A percentile compares a stretch with the other conserved stretches of the same genome.
Evolutionary conservation across 2,888 invertebrate species (phyloP).

Genomic region (Apodemia duryi): DNA sequence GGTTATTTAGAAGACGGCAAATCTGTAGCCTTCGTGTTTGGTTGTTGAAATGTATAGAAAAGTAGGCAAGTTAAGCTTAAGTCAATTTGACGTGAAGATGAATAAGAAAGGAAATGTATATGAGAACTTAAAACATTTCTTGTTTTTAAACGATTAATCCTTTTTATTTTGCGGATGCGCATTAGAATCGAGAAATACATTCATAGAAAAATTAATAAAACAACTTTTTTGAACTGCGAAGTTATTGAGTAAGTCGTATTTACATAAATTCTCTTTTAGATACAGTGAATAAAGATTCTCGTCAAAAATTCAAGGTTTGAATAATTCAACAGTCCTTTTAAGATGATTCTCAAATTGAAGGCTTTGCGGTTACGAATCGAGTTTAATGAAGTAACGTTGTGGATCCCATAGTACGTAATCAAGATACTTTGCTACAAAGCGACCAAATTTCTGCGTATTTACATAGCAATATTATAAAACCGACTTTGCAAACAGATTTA

Average conservation of each 20-base stretch:
- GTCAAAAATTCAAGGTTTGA: conserved; percentile 64
- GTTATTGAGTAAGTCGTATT: conserved; percentile 48
- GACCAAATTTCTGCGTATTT: conserved; percentile 18
- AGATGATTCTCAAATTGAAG: conserved; percentile 66
- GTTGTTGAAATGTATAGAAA: too few species aligned
- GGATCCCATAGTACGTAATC: conserved; percentile 34
- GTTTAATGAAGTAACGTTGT: conserved; percentile 56
- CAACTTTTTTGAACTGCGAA: conserved; percentile 26
- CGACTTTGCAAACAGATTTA: conserved; percentile 15
- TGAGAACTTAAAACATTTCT: too few species aligned
- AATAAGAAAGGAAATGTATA: too few species aligned
- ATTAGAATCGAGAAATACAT: conserved; percentile 4
- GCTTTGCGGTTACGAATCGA: conserved; percentile 51
- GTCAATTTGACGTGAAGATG: too few species aligned
- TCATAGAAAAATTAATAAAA: conserved; percentile 15
- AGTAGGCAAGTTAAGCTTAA: too few species aligned
- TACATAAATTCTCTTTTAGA: conserved; percentile 56
- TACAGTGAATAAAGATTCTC: conserved; percentile 54
- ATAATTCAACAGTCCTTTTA: conserved; percentile 65
- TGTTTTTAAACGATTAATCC: background rate
- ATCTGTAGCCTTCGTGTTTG: too few species aligned
- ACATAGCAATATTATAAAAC: conserved; percentile 17
- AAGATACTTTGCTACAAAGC: conserved; percentile 23
- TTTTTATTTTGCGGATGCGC: background rate
- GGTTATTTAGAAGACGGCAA: too few species aligned